phyloP scores from a whole-genome alignment of 2,888 invertebrate species.

The Pterobdella sp. region DNA sequence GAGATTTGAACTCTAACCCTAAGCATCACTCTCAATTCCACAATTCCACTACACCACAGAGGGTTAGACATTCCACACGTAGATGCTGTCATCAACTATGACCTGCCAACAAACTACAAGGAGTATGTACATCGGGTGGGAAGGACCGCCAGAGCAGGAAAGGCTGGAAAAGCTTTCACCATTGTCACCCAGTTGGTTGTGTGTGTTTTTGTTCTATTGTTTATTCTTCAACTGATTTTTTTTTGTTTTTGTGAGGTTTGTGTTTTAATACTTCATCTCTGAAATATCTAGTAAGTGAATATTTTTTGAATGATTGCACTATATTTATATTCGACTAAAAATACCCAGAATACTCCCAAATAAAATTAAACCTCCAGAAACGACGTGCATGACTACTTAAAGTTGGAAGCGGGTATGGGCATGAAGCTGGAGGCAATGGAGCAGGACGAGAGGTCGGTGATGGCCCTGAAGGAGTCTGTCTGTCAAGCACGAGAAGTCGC shows the following conservation, averaged over 20 bases:
- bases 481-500: background rate
- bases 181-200: slow-evolving; percentile 73
- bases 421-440: background rate
- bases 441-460: background rate
- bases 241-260: too few species aligned
- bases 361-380: background rate
- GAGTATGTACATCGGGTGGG: slow-evolving; percentile 98
- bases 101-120: slow-evolving; percentile 95
- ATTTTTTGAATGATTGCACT: too few species aligned
- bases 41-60: slow-evolving; percentile 53
- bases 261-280: background rate
- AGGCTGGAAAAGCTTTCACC: slow-evolving; percentile 86
- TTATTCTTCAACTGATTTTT: too few species aligned
- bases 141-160: slow-evolving; percentile 83
- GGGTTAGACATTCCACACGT: slow-evolving; percentile 98
- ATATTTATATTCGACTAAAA: too few species aligned
- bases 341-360: background rate
- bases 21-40: background rate
- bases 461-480: slow-evolving; percentile 4
- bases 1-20: too few species aligned
- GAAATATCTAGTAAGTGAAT: background rate
- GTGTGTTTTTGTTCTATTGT: background rate
- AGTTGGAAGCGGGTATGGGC: background rate
- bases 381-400: background rate
- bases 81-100: slow-evolving; percentile 92